Base-by-base conservation (phyloP, 2,113 vertebrate genomes). In the Pseudorhombus dupliciocellatus region DNA sequence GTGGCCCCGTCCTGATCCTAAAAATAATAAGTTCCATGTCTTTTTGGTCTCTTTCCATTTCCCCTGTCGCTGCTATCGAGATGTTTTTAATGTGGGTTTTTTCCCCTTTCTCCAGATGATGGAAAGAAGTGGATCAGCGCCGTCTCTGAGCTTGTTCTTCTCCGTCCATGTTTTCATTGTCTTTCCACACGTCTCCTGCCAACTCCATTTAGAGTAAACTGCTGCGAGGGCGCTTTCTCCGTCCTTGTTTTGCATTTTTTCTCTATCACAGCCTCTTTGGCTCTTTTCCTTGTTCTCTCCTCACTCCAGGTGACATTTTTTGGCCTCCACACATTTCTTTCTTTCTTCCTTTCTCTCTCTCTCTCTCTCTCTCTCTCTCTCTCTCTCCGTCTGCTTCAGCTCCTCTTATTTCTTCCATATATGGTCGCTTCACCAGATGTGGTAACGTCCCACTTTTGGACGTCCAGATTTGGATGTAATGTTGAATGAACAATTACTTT, bases 391-490 rank as follows among this genome's bases (percentile, higher is more conserved):
- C 60, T 78, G 78, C 75, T 73, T 84, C 55, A 62, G 67, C 77
- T 77, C 73, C 40, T 57, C 66, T 80, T 66, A 30, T 82, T 88
- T 70, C 88, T 68, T 76, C 91, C 91, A 83, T 92, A 91, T 91
- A 91, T 87, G 91, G 90, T 30, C 6, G 16, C 84, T 37, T 89
- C 48, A 78, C 69, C 75, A 82, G 75, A 89, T 84, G 75, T 71
- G 56, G 83, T 84, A 80, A 75, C 80, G 62, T 59, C 85, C 83
- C 48, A 52, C 69, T 84, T 83, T 59, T 81, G 84, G 87, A 86
- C 87, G 69, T 71, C 79, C 86, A 88, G 79, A 81, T 84, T 84
- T 86, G 31, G 83, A 86, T 73, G 70, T 40, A 80, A 58, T 54
- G 59, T 58, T 66, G 69, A 80, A 69, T 78, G 75, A 85, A 85